These are phyloP conservation scores for Geococcyx californianus DNA, from an alignment of 2,113 vertebrate species.

Conservation along the genomic window DNA sequence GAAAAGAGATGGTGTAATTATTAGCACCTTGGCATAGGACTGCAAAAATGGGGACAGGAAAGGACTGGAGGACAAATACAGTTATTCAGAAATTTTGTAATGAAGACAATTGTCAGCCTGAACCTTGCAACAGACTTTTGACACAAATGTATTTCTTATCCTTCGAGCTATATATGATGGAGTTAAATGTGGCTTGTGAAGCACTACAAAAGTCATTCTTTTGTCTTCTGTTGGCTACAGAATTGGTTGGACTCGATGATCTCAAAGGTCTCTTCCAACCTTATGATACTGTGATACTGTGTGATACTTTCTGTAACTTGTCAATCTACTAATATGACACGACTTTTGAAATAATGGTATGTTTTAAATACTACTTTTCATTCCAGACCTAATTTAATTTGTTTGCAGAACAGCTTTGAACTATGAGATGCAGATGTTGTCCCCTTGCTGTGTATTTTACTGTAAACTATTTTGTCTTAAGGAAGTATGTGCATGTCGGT, in stretches of 20 bases:
- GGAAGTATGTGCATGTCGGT: accelerated
- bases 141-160: neutral
- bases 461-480: neutral
- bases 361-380: neutral
- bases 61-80: neutral
- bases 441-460: neutral
- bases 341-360: neutral
- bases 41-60: neutral
- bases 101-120: neutral
- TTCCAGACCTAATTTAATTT: neutral
- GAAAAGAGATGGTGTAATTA: neutral
- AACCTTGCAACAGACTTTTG: neutral
- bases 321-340: neutral
- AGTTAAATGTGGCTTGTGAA: neutral
- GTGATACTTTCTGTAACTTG: neutral
- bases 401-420: neutral
- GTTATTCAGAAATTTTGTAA: neutral
- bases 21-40: neutral
- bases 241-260: no score
- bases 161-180: neutral
- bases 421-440: neutral
- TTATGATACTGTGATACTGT: no score
- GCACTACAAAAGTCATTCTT: neutral
- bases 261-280: no score
- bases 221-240: neutral